phyloP scores from a whole-genome alignment of 2,888 invertebrate species.

The Calameuta idolon region DNA sequence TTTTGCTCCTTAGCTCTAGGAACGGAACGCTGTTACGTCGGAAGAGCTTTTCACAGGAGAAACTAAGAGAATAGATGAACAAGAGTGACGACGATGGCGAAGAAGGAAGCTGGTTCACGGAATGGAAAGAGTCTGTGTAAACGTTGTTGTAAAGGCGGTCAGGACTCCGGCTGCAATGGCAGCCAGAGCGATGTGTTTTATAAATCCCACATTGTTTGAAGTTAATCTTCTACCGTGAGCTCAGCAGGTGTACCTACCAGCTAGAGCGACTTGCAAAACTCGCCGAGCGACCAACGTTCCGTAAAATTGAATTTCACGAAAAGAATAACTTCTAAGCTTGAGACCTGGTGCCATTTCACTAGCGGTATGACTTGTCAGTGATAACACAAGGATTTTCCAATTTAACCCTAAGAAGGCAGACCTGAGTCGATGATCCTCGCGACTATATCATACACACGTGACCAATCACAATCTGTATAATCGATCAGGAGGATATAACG shows the following conservation, averaged over 20 bases:
- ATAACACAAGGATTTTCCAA: background rate
- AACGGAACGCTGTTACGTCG: too few species aligned
- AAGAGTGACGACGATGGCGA: background rate
- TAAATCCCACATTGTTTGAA: slow-evolving; percentile 18
- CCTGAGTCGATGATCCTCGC: background rate
- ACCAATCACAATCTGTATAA: background rate
- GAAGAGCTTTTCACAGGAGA: background rate
- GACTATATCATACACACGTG: background rate
- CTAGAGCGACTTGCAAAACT: slow-evolving; percentile 14
- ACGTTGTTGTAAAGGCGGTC: background rate
- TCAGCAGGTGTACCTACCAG: slow-evolving; percentile 4
- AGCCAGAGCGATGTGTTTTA: background rate
- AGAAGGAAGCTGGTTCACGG: background rate
- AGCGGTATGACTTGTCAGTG: background rate
- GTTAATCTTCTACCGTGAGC: slow-evolving; percentile 22
- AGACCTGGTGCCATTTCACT: background rate
- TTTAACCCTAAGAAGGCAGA: background rate
- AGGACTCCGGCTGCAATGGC: background rate
- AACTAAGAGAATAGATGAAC: background rate
- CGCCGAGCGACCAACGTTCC: slow-evolving; percentile 34
- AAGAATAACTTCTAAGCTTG: slow-evolving; percentile 13
- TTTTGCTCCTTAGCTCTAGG: background rate
- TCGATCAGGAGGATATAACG: background rate
- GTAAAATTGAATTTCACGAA: slow-evolving; percentile 46
- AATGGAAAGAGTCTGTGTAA: background rate